Base-by-base conservation (phyloP, 2,888 invertebrate genomes). In the Plemyria rubiginata region DNA sequence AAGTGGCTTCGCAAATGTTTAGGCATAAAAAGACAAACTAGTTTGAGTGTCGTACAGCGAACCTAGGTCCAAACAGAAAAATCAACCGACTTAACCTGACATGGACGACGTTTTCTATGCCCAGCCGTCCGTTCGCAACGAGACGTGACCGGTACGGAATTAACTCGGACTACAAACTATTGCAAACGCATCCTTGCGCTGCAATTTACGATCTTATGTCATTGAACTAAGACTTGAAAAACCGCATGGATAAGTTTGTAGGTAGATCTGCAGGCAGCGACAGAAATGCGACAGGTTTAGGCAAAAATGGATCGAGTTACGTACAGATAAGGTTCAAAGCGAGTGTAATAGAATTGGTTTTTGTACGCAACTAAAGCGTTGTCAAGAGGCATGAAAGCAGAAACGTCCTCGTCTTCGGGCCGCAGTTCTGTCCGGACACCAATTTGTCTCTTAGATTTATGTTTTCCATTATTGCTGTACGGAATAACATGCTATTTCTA, bases 361-460 rank as follows among this genome's bases (percentile, higher is more conserved):
- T 76, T 62, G 74, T 75, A 78, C 76, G 78, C 80, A 80, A 78
- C 76, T 82, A 78, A 80, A 80, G 81, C 82, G 80, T 82, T 85
- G 85, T 87, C 84, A 84, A 82, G 85, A 84, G 78, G 78, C 80
- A 86, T 79, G 84, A 81, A 84, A 80, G 80, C 81, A 81, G 81
- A 78, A 80, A 77, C 78, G 80, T 82, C 80, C 80, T 75, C 80
- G 80, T 86, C 86, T 84, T 86, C 81, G 81, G 78, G 77, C 77
- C 78, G 63, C 82, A 80, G 82, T 77, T 77, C 79, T 78, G 80
- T 82, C 79, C 79, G 78, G 80, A 81, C 81, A 83, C 85, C 83
- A 85, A 87, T 87, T 86, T 88, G 87, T 87, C 87, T 85, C 81
- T 79, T 79, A 86, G 86, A 89, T 89, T 89, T 88, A 89, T 88